A percentile compares a stretch with the other conserved stretches of the same genome.
These are phyloP conservation scores for Phodopus roborovskii DNA, from an alignment of 2,113 vertebrate species.

Conservation along the genomic window DNA sequence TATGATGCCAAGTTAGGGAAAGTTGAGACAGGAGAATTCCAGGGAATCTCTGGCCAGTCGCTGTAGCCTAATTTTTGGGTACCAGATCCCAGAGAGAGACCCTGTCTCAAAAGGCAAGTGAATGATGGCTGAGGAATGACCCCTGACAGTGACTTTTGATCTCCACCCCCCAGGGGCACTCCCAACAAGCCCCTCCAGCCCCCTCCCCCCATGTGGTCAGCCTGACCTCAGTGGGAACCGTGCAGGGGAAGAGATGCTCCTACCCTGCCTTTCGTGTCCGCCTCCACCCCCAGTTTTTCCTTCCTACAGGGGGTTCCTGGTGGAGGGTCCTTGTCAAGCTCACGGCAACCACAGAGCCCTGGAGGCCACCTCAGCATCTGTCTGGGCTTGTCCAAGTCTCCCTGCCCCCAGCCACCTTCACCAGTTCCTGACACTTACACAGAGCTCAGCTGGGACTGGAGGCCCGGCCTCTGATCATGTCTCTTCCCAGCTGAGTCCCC, in stretches of 20 bases:
- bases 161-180: not conserved
- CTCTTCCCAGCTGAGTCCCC: not conserved
- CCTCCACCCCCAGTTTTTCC: not conserved
- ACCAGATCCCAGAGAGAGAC: not conserved
- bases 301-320: not conserved
- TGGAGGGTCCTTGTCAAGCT: not conserved
- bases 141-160: not conserved
- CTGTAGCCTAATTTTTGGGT: too few relatives aligned
- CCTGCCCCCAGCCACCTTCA: not conserved
- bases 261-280: accelerated
- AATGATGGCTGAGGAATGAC: not conserved
- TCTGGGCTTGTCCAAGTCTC: not conserved
- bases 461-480: not conserved
- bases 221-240: not conserved
- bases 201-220: not conserved
- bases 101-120: not conserved
- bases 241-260: accelerated
- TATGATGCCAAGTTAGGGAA: not conserved
- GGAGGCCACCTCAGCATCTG: not conserved
- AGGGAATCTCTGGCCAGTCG: not conserved
- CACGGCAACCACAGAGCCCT: not conserved
- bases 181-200: too few relatives aligned
- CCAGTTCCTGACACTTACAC: not conserved
- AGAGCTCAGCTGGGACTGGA: not conserved
- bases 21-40: not conserved